Percentiles rank a stretch among this genome's conserved stretches.
Conservation (phyloP, 2,797 vertebrate genomes). For the Sebastes cheni region DNA sequence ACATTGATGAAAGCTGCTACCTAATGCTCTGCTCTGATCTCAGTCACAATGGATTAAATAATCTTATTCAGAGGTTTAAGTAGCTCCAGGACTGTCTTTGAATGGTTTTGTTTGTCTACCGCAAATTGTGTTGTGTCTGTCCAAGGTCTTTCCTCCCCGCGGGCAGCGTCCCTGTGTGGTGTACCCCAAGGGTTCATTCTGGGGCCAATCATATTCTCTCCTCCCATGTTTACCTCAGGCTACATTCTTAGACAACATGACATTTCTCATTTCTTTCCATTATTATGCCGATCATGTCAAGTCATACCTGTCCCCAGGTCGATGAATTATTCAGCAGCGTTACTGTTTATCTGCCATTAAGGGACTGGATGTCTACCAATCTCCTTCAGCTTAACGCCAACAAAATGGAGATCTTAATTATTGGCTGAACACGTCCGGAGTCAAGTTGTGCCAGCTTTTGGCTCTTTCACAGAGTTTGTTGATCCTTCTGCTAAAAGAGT, state of each 20-base stretch:
- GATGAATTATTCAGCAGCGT: slow-evolving; percentile 26
- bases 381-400: slow-evolving; percentile 27
- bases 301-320: slow-evolving; percentile 2
- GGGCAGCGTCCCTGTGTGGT: background rate
- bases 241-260: background rate
- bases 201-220: background rate
- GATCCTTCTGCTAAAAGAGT: background rate
- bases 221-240: background rate
- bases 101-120: background rate
- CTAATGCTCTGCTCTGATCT: background rate
- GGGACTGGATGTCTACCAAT: slow-evolving; percentile 31
- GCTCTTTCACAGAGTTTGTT: slow-evolving; percentile 11
- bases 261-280: slow-evolving; percentile 11
- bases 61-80: background rate
- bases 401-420: slow-evolving; percentile 30
- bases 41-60: background rate
- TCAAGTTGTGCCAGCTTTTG: slow-evolving; percentile 17
- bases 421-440: background rate
- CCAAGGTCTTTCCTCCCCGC: background rate
- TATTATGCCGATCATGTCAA: background rate
- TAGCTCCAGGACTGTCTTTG: background rate
- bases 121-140: background rate
- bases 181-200: background rate
- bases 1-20: background rate
- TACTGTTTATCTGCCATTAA: slow-evolving; percentile 45